These are phyloP conservation scores for Borostomias antarcticus DNA, from an alignment of 2,797 vertebrate species.

Conservation along the genomic window DNA sequence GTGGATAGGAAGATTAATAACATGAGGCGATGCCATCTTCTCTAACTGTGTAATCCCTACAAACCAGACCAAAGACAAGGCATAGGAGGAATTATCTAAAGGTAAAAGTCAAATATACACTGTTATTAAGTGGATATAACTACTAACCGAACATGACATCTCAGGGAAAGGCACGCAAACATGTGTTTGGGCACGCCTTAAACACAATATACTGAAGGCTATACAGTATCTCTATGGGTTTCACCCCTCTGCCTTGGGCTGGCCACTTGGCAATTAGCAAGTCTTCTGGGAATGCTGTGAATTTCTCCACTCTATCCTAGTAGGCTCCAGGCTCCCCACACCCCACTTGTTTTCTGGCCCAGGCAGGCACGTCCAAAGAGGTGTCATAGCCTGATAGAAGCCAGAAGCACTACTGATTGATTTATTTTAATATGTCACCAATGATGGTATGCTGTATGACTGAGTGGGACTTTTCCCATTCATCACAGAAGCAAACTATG, in stretches of 20 bases:
- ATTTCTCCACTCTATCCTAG: constrained; percentile 33
- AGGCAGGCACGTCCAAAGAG: too few species aligned
- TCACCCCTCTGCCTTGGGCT: constrained; percentile 34
- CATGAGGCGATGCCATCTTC: constrained; percentile 61
- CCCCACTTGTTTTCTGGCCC: too few species aligned
- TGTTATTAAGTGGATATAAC: too few species aligned
- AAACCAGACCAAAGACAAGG: constrained; percentile 38
- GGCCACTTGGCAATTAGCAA: constrained; percentile 46
- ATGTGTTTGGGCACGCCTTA: constrained; percentile 29
- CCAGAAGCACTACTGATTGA: too few species aligned
- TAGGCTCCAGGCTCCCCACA: too few species aligned
- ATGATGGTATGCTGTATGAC: too few species aligned
- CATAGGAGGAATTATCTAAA: constrained; percentile 1
- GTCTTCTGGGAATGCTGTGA: constrained; percentile 33
- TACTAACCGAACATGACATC: constrained; percentile 37
- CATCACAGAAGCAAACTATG: too few species aligned
- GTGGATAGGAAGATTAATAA: constrained; percentile 72
- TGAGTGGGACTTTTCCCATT: too few species aligned
- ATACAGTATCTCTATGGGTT: not conserved
- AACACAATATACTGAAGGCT: not conserved
- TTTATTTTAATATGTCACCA: too few species aligned
- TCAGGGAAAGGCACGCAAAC: constrained; percentile 47
- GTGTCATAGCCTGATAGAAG: too few species aligned
- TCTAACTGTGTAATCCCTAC: constrained; percentile 37
- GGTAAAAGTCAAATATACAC: too few species aligned